Evolutionary conservation across 2,113 vertebrate genomes (phyloP).

Genomic region (Gallinago paraguaiae): DNA sequence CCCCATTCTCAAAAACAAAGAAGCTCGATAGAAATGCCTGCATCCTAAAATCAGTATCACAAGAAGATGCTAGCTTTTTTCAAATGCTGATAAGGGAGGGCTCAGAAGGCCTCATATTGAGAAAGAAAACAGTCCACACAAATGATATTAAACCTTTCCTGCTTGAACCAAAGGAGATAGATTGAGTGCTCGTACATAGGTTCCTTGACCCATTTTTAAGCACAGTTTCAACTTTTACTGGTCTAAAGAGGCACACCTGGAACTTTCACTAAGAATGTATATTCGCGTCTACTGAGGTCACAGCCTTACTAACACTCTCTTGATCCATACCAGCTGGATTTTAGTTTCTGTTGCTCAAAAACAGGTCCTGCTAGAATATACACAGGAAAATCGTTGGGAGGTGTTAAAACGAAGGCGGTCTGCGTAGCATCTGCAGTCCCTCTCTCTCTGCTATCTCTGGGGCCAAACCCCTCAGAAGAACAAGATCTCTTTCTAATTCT

Average conservation of each 20-base stretch:
- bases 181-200: not conserved
- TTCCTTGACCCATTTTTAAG: not conserved
- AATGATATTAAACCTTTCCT: not conserved
- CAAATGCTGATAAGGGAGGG: not conserved
- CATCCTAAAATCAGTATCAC: not conserved
- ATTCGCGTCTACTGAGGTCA: not conserved
- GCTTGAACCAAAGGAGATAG: not conserved
- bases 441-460: not conserved
- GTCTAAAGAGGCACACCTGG: not conserved
- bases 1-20: not conserved
- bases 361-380: not conserved
- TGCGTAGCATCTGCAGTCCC: not conserved
- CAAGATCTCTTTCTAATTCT: not conserved
- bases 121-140: not conserved
- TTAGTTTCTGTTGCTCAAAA: not conserved
- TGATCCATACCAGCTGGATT: not conserved
- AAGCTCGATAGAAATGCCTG: fast-evolving
- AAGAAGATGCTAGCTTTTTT: not conserved
- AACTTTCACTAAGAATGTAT: not conserved
- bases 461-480: not conserved
- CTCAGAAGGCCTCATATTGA: not conserved
- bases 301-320: not conserved
- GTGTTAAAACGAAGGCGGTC: not conserved
- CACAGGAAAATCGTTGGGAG: not conserved
- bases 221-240: not conserved